Evolutionary conservation across 1,140 invertebrate genomes (phyloP), one percentile per base, ranked within the genome.

Genomic region (Meloidogyne exigua): DNA sequence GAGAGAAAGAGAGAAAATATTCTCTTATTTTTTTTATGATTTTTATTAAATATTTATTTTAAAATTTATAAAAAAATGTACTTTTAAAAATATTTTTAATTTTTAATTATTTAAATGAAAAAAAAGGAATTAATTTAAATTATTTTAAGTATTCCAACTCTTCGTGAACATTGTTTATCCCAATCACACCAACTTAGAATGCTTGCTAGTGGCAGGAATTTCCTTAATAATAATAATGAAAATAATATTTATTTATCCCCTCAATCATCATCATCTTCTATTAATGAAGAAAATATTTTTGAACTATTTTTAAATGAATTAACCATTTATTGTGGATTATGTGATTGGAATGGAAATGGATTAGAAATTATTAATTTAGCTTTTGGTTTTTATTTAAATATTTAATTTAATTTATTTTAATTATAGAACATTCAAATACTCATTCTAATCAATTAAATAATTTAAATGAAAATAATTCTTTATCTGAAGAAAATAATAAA

Each of bases 121-220:
- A n/a, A n/a, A n/a, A n/a, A n/a, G n/a, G n/a, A n/a, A n/a, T n/a
- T 32, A 3, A 32, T 32, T 32, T 32, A 32, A 3, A 9, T 39
- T 18, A 18, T 49, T 18, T 49, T 18, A 26, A 71, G 68, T 62
- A 71, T 71, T 71, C 23, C 68, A 18, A 57, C 68, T 2, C 71
- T 73, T 36, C 71, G 71, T 23, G 71, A 73, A 15, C 71, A 73
- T 32, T 73, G 71, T 21, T 18, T 57, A 36, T 57, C 49, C 23
- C 11, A 65, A 32, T 18, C 49, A 15, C 71, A 73, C 12, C 57
- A 64, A 36, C 32, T 62, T 65, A 0, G 21, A 57, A 57, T 57
- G 49, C 4, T 57, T 57, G 0, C 18, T 0, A n/a, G 5, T 57
- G 49, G 49, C n/a, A n/a, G n/a, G n/a, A n/a, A n/a, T n/a, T n/a